Evolutionary conservation across 2,113 vertebrate genomes (phyloP).

Genomic region (Xenus cinereus): DNA sequence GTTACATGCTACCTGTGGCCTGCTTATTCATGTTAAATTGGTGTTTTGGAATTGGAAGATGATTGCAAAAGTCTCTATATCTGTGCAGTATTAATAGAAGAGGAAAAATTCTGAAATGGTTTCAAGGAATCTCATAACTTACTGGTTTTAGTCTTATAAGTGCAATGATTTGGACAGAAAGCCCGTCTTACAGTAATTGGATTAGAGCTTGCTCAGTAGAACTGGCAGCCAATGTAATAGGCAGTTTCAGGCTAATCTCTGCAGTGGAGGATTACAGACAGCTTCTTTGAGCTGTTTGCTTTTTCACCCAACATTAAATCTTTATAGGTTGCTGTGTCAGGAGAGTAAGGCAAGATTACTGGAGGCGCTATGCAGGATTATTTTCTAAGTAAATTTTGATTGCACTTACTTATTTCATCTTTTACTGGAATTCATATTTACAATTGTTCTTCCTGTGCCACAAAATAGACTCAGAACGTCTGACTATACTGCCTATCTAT

Average conservation of each 20-base stretch:
- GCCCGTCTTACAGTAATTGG: conserved; percentile 42
- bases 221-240: neutral
- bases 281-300: conserved; percentile 11
- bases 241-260: conserved; percentile 40
- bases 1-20: neutral
- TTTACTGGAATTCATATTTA: neutral
- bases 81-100: neutral
- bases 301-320: conserved; percentile 17
- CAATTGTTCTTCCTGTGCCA: neutral
- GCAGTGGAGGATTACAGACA: neutral
- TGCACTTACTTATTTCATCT: neutral
- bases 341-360: conserved; percentile 10
- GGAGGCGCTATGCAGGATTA: neutral
- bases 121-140: neutral
- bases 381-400: conserved; percentile 15
- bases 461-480: neutral
- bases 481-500: neutral
- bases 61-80: neutral
- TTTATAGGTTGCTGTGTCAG: neutral
- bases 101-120: neutral
- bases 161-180: neutral
- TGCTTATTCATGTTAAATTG: neutral
- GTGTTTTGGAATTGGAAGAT: neutral
- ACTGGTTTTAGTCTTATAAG: neutral
- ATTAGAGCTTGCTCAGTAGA: conserved; percentile 10